phyloP scores from a whole-genome alignment of 35 echinoderm and acorn worm species.

The Anneissia japonica region DNA sequence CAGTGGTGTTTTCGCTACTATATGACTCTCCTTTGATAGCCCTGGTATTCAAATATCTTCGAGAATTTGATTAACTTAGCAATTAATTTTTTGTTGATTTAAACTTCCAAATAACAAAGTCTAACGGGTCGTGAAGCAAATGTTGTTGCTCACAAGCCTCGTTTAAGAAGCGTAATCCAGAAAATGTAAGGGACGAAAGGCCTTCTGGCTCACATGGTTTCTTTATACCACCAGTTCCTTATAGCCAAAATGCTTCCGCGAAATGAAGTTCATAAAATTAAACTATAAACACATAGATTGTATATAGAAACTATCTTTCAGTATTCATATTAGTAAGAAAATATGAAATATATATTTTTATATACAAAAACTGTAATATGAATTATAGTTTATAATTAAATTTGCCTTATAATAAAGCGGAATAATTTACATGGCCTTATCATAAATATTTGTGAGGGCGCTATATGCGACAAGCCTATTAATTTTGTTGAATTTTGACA shows the following conservation, averaged over 20 bases:
- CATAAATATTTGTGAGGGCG: too few relatives aligned
- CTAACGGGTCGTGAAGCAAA: not conserved
- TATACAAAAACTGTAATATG: too few relatives aligned
- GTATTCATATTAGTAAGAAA: too few relatives aligned
- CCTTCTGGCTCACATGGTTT: not conserved
- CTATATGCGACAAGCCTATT: too few relatives aligned
- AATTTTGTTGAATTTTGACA: too few relatives aligned
- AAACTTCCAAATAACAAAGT: not conserved
- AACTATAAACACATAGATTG: too few relatives aligned
- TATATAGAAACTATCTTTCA: too few relatives aligned
- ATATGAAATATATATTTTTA: too few relatives aligned
- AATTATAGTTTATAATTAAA: too few relatives aligned
- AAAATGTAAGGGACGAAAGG: constrained; percentile 1
- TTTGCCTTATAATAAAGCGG: too few relatives aligned
- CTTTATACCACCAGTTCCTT: not conserved
- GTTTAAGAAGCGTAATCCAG: not conserved
- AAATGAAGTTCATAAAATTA: not conserved
- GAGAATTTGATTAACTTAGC: not conserved
- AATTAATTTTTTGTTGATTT: not conserved
- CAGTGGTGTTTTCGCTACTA: not conserved
- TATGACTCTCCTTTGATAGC: not conserved
- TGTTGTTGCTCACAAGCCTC: not conserved
- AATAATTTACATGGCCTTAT: too few relatives aligned
- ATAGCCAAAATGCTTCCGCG: not conserved
- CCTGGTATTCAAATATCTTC: not conserved